phyloP scores from a whole-genome alignment of 2,888 invertebrate species.

The Drosophila putrida region DNA sequence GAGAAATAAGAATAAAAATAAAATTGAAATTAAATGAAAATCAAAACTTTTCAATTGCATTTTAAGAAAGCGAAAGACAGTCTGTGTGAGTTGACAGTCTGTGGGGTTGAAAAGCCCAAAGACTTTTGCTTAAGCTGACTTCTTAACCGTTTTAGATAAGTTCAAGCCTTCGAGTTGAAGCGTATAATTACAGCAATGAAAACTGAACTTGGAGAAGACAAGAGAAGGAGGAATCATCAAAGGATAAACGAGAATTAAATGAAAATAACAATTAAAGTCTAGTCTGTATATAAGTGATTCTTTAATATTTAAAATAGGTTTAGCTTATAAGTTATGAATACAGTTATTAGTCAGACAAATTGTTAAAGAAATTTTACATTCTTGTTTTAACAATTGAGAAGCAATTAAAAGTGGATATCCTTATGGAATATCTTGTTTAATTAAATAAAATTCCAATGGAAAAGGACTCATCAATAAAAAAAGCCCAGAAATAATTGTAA shows the following conservation, averaged over 20 bases:
- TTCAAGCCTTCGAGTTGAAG: neutral
- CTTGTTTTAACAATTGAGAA: too few species aligned
- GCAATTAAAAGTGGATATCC: too few species aligned
- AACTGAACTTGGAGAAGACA: neutral
- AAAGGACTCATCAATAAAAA: too few species aligned
- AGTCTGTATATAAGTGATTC: neutral
- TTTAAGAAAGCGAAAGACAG: constrained; percentile 32
- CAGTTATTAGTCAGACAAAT: too few species aligned
- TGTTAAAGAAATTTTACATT: too few species aligned
- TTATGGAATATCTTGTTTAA: too few species aligned
- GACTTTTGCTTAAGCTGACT: constrained; percentile 9
- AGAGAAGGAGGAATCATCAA: neutral
- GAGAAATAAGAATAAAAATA: constrained; percentile 45
- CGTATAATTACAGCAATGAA: neutral
- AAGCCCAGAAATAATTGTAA: too few species aligned
- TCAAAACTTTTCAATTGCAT: constrained; percentile 75
- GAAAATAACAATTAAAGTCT: neutral
- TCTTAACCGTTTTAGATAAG: constrained; percentile 4
- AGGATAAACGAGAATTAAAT: neutral
- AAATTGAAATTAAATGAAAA: constrained; percentile 60
- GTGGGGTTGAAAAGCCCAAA: neutral
- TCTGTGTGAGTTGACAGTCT: neutral
- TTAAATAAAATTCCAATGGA: too few species aligned
- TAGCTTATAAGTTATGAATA: too few species aligned
- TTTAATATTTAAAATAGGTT: neutral